Evolutionary conservation across 2,888 invertebrate species (phyloP).

Genomic region (Stictocephala bisonia): DNA sequence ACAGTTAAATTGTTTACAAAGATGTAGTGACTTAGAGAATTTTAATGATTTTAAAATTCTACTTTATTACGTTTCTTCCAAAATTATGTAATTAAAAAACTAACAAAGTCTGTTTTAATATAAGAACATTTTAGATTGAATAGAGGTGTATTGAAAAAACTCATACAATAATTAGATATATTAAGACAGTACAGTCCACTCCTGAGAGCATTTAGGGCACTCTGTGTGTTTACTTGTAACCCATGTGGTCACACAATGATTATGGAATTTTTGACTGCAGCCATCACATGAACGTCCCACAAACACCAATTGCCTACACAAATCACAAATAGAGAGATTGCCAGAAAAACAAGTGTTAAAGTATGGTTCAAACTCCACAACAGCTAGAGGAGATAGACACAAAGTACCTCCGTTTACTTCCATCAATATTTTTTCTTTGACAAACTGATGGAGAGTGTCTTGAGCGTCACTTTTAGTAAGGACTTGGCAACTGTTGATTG

Average conservation of each 20-base stretch:
- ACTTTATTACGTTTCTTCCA: no score
- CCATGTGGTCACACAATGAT: slow-evolving; percentile 13
- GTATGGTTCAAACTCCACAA: slow-evolving; percentile 22
- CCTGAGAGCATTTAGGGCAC: neutral
- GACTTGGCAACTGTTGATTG: neutral
- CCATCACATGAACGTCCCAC: neutral
- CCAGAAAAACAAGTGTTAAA: neutral
- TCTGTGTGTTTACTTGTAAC: neutral
- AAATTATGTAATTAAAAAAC: no score
- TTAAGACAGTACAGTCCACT: no score
- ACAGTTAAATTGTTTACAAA: no score
- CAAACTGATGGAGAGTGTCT: neutral
- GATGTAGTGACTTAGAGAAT: no score
- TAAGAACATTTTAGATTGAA: no score
- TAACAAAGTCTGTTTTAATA: no score
- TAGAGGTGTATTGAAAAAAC: no score
- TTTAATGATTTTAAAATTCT: no score
- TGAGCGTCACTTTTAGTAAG: neutral
- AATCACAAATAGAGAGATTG: slow-evolving; percentile 5
- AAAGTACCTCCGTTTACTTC: neutral
- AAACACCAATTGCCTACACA: slow-evolving; percentile 21
- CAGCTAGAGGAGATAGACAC: slow-evolving; percentile 7
- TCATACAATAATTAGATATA: no score
- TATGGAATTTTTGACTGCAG: slow-evolving; percentile 5
- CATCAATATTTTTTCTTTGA: slow-evolving; percentile 8